These are phyloP conservation scores for Macroglossus sobrinus DNA, from an alignment of 2,113 vertebrate species.

Conservation along the genomic window DNA sequence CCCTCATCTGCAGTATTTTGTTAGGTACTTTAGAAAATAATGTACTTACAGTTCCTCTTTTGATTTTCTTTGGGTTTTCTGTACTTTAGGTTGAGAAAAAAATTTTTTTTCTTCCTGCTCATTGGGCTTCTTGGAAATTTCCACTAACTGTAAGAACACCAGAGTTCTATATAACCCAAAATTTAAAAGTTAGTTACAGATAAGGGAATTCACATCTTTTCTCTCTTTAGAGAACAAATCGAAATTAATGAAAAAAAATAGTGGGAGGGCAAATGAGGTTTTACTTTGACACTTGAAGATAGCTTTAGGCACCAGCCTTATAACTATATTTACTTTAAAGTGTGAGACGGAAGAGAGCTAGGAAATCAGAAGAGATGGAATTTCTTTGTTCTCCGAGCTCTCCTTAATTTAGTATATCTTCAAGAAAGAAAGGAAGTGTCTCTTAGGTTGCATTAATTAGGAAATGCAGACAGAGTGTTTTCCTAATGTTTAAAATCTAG, in stretches of 20 bases:
- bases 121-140: slow-evolving; percentile 48
- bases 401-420: neutral
- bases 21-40: neutral
- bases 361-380: neutral
- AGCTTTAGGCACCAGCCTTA: neutral
- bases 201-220: slow-evolving; percentile 10
- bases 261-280: neutral
- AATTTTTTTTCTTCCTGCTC: slow-evolving; percentile 32
- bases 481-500: neutral
- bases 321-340: neutral
- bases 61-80: slow-evolving; percentile 27
- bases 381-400: neutral
- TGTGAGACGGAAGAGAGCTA: neutral
- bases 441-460: neutral
- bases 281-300: neutral
- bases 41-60: slow-evolving; percentile 17
- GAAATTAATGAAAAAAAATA: neutral
- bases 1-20: neutral
- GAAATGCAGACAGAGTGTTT: neutral
- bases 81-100: neutral
- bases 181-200: neutral
- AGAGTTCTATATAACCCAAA: neutral
- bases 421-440: neutral
- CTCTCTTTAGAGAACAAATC: neutral
- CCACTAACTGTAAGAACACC: neutral